These are phyloP conservation scores for Tigriopus japonicus DNA, from an alignment of 1,140 invertebrate genomes.

Conservation along the genomic window DNA sequence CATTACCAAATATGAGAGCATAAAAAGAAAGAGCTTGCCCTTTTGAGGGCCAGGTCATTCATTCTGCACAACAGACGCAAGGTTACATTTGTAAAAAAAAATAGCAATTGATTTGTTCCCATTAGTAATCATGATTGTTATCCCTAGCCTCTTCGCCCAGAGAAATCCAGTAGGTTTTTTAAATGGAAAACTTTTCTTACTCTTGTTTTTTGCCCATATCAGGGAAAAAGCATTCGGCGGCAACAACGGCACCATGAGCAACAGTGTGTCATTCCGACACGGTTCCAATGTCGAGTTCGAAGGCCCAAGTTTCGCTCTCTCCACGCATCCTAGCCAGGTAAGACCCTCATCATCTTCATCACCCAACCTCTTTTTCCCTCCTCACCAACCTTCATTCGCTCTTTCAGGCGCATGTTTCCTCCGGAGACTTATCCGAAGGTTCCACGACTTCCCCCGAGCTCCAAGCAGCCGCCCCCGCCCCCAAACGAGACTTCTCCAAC, in stretches of 20 bases:
- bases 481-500: constrained; percentile 65
- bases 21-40: constrained; percentile 2
- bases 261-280: constrained; percentile 84
- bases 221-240: constrained; percentile 35
- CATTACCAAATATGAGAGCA: not conserved
- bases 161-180: too few species aligned
- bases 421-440: too few species aligned
- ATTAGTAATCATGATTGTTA: too few species aligned
- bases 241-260: constrained; percentile 35
- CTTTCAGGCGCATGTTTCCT: too few species aligned
- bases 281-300: constrained; percentile 85
- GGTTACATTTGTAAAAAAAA: not conserved
- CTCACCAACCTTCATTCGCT: too few species aligned
- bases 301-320: constrained; percentile 35
- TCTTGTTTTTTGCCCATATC: constrained; percentile 18
- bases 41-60: too few species aligned
- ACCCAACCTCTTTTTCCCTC: too few species aligned
- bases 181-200: too few species aligned
- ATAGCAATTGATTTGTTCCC: constrained; percentile 12
- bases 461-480: not conserved
- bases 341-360: too few species aligned
- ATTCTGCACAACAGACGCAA: too few species aligned
- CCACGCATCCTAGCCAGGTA: too few species aligned
- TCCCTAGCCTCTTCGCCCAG: too few species aligned
- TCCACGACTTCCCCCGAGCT: constrained; percentile 33